Evolutionary conservation across 1,140 invertebrate genomes (phyloP).

Genomic region (Calephelis nemesis): DNA sequence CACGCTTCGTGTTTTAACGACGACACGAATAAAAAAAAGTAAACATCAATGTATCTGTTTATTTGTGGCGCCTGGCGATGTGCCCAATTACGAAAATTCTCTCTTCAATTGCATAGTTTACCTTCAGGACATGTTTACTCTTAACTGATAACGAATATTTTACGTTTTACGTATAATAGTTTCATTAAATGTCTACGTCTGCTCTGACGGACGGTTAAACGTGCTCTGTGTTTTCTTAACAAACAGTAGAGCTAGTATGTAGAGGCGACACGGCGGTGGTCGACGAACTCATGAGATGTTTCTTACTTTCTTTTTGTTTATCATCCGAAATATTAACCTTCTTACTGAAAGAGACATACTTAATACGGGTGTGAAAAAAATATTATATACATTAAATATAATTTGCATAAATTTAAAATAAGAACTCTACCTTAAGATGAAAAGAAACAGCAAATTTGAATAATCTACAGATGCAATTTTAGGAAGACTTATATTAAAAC

Average conservation of each 20-base stretch:
- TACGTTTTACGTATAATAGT: too few species aligned
- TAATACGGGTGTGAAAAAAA: too few species aligned
- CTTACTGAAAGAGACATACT: not conserved
- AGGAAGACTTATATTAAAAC: too few species aligned
- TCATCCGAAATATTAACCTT: not conserved
- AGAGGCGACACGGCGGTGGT: too few species aligned
- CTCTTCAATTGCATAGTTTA: not conserved
- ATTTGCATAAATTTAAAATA: too few species aligned
- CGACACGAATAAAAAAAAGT: not conserved
- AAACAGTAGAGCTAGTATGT: too few species aligned
- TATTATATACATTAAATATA: too few species aligned
- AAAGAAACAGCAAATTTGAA: too few species aligned
- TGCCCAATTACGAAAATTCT: slow-evolving; percentile 20
- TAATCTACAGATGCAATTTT: too few species aligned
- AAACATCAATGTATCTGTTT: slow-evolving; percentile 10
- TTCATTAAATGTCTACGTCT: slow-evolving; percentile 12
- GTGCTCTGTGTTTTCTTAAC: slow-evolving; percentile 16
- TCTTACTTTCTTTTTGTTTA: too few species aligned
- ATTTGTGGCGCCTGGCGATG: slow-evolving; percentile 21
- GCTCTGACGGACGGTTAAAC: slow-evolving; percentile 16
- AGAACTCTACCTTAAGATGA: too few species aligned
- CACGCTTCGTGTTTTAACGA: not conserved
- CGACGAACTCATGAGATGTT: too few species aligned
- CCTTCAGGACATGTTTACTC: slow-evolving; percentile 1
- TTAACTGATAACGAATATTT: not conserved